These are phyloP conservation scores for Agrypnia vestita DNA, from an alignment of 1,140 invertebrate genomes.

Conservation along the genomic window DNA sequence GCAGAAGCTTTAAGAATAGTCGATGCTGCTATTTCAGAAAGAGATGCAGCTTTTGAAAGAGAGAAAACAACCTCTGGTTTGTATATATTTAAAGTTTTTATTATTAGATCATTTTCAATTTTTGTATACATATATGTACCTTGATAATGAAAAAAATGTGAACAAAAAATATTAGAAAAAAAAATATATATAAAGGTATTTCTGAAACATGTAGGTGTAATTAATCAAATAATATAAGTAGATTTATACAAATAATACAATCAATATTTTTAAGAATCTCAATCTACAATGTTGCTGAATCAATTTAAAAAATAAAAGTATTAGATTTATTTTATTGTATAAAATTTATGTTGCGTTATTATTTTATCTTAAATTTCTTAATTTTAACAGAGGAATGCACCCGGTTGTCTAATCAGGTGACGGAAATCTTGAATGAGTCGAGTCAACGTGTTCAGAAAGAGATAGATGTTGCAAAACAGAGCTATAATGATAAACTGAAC, in stretches of 20 bases:
- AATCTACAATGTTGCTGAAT: no score
- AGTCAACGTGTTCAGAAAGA: constrained; percentile 65
- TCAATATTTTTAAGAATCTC: no score
- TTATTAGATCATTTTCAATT: no score
- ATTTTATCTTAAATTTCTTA: constrained; percentile 12
- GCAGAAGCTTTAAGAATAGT: constrained; percentile 72
- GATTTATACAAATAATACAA: no score
- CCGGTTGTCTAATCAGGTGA: constrained; percentile 63
- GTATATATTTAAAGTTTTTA: neutral
- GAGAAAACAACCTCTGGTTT: constrained; percentile 62
- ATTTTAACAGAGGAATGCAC: constrained; percentile 63
- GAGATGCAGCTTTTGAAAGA: constrained; percentile 64
- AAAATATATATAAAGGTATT: no score
- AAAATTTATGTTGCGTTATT: neutral
- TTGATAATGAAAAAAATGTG: no score
- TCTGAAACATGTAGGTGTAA: no score
- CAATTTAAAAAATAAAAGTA: no score
- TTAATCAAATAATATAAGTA: no score
- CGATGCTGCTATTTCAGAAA: constrained; percentile 71
- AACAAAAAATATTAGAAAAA: no score
- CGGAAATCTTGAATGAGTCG: constrained; percentile 63
- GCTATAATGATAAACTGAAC: constrained; percentile 70
- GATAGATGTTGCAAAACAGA: constrained; percentile 67
- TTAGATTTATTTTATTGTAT: no score
- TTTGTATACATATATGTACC: no score